These are phyloP conservation scores for Sicus ferrugineus DNA, from an alignment of 2,888 invertebrate genomes.

Conservation along the genomic window DNA sequence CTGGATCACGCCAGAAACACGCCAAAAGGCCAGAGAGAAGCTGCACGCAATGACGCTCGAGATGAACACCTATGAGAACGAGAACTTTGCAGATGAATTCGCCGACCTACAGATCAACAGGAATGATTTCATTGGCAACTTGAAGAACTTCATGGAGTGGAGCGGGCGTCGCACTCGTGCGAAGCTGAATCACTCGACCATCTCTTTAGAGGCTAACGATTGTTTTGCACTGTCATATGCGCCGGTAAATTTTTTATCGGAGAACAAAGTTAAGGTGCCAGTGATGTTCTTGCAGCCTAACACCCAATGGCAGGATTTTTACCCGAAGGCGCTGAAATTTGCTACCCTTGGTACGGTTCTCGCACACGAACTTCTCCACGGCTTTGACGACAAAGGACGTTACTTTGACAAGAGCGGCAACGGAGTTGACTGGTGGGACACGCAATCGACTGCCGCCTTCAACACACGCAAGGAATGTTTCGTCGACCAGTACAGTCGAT, in stretches of 20 bases:
- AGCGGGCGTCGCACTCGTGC: conserved; percentile 24
- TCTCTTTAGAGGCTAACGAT: conserved; percentile 46
- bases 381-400: conserved; percentile 56
- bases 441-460: conserved; percentile 46
- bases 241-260: conserved; percentile 51
- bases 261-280: conserved; percentile 56
- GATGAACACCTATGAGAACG: conserved; percentile 48
- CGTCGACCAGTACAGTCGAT: conserved; percentile 52
- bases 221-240: conserved; percentile 49
- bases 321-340: conserved; percentile 56
- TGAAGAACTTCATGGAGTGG: conserved; percentile 32
- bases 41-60: conserved; percentile 51
- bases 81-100: conserved; percentile 51
- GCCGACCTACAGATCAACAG: conserved; percentile 44
- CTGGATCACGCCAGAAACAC: conserved; percentile 49
- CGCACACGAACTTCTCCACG: conserved; percentile 58
- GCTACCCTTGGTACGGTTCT: conserved; percentile 53
- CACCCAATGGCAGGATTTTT: conserved; percentile 52
- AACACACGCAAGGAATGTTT: conserved; percentile 52
- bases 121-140: conserved; percentile 49
- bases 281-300: conserved; percentile 56
- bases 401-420: conserved; percentile 53
- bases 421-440: conserved; percentile 56
- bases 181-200: conserved; percentile 45
- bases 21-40: conserved; percentile 49